Evolutionary conservation across 2,797 vertebrate species (phyloP).

Genomic region (Sparus aurata): DNA sequence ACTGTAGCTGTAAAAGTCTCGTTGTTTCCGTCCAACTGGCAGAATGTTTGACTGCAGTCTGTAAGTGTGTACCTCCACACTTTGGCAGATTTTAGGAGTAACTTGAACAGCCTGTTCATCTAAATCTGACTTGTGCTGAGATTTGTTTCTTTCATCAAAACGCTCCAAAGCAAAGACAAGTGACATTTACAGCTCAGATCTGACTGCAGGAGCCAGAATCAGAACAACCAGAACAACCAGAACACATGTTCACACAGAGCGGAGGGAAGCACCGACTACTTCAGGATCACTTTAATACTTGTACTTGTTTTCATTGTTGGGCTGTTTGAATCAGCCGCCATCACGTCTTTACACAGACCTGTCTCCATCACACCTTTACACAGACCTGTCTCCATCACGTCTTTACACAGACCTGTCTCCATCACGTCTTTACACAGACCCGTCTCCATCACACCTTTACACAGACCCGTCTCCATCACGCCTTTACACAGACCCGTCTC

Average conservation of each 20-base stretch:
- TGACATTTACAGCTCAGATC: conserved; percentile 12
- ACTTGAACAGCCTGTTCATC: conserved; percentile 29
- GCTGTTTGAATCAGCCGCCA: too few relatives aligned
- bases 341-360: too few relatives aligned
- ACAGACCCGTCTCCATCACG: too few relatives aligned
- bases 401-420: too few relatives aligned
- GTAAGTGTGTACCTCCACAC: background rate
- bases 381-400: too few relatives aligned
- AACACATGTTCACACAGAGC: background rate
- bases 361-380: too few relatives aligned
- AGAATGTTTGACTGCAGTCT: conserved; percentile 9
- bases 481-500: too few relatives aligned
- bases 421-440: too few relatives aligned
- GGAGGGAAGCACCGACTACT: background rate
- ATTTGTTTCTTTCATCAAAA: background rate
- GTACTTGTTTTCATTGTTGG: too few relatives aligned
- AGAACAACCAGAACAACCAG: too few relatives aligned
- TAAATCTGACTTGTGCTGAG: conserved; percentile 20
- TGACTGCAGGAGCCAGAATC: background rate
- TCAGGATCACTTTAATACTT: background rate
- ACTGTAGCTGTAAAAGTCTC: background rate
- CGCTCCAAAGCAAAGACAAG: background rate
- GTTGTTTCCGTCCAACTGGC: background rate
- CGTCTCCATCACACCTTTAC: too few relatives aligned
- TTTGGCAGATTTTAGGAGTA: conserved; percentile 21